phyloP scores from a whole-genome alignment of 35 echinoderm and acorn worm species.

The Chiridota heheva region DNA sequence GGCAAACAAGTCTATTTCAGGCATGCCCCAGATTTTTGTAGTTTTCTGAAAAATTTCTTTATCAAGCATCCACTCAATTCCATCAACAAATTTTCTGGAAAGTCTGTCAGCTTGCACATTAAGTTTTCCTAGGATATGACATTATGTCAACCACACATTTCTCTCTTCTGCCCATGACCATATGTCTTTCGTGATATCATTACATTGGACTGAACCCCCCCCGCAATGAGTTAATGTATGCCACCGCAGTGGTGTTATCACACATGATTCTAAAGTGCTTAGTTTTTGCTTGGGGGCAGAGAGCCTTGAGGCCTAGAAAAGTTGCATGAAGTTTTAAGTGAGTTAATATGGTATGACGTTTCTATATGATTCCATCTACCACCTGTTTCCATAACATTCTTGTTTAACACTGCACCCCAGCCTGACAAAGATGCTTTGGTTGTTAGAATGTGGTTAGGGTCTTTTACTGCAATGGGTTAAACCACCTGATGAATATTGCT shows the following conservation, averaged over 20 bases:
- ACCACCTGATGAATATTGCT: slow-evolving; percentile 4
- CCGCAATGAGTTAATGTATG: slow-evolving; percentile 67
- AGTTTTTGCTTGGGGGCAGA: slow-evolving; percentile 29
- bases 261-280: slow-evolving; percentile 46
- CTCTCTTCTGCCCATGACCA: slow-evolving; percentile 70
- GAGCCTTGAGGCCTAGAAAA: slow-evolving; percentile 42
- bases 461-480: background rate
- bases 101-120: slow-evolving; percentile 58
- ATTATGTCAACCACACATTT: slow-evolving; percentile 65
- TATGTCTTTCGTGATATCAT: slow-evolving; percentile 49
- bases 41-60: slow-evolving; percentile 52
- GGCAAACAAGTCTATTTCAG: slow-evolving; percentile 78
- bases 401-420: slow-evolving; percentile 61
- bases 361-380: slow-evolving; percentile 50
- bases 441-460: slow-evolving; percentile 38
- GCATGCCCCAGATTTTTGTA: slow-evolving; percentile 34
- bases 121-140: slow-evolving; percentile 45
- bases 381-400: slow-evolving; percentile 18
- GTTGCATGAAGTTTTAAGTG: slow-evolving; percentile 40
- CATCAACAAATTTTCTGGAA: slow-evolving; percentile 49
- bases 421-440: slow-evolving; percentile 54
- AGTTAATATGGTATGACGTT: slow-evolving; percentile 33
- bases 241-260: slow-evolving; percentile 71
- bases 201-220: slow-evolving; percentile 55
- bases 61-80: slow-evolving; percentile 69